phyloP scores from a whole-genome alignment of 2,113 vertebrate genomes.

The Corvus moneduloides region DNA sequence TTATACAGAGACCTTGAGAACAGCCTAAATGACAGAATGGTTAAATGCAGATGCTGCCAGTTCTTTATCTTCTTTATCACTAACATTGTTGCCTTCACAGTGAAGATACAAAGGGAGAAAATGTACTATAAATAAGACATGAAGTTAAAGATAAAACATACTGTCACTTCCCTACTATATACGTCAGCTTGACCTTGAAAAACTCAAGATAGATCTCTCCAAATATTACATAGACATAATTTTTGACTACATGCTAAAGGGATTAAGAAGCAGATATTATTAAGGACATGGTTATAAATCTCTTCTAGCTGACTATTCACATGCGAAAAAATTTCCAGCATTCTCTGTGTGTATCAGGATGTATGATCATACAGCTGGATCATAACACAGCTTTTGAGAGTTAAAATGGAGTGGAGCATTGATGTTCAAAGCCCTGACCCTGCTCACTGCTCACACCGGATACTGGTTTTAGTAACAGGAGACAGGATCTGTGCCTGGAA shows the following conservation, averaged over 20 bases:
- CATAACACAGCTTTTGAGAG: neutral
- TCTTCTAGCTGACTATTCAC: neutral
- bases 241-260: neutral
- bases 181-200: conserved; percentile 1
- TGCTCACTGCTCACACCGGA: neutral
- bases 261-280: neutral
- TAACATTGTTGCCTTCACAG: neutral
- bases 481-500: neutral
- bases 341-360: neutral
- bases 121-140: conserved; percentile 2
- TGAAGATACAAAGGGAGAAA: neutral
- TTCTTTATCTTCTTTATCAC: conserved; percentile 27
- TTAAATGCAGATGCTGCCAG: neutral
- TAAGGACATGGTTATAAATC: neutral
- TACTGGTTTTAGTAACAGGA: neutral
- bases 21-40: neutral
- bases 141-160: neutral
- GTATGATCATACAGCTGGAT: neutral
- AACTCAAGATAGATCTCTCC: neutral
- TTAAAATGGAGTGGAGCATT: neutral
- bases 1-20: neutral
- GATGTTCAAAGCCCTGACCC: neutral
- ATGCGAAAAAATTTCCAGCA: neutral
- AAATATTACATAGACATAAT: neutral
- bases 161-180: neutral